Evolutionary conservation across 2,113 vertebrate genomes (phyloP), one percentile per base, ranked within the genome.

Genomic region (Felis chaus): DNA sequence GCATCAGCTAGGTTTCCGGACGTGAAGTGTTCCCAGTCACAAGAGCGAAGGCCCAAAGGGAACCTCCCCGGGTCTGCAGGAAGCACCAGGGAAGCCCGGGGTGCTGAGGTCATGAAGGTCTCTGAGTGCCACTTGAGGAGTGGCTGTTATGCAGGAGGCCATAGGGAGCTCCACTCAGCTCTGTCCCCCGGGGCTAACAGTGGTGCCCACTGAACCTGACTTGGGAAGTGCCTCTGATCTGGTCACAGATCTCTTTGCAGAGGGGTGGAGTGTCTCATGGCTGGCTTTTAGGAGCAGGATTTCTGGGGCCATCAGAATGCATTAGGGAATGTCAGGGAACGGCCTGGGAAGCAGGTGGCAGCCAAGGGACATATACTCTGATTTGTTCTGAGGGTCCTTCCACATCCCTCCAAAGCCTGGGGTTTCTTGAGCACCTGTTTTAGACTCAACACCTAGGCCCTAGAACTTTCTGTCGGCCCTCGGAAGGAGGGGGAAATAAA

Each of bases 171-270:
- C 36, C 45, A 0, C 5, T 5, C 2, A 5, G 16, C 74, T 25
- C 87, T 29, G 25, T 36, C 25, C 45, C 39, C 29, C 13, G 5
- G 3, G 7, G 25, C 23, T 21, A 10, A 12, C 41, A 8, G 1
- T 0, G 1, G 61, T 33, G 12, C 23, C n/a, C 2, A 0, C 36
- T 0, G 36, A n/a, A 4, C 13, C 45, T 84, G 1, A 18, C 68
- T 73, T 1, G 50, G 89, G 36, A 76, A n/a, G 33, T 1, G 8
- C 18, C 39, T 69, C 48, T 19, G 53, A 82, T 31, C 25, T 4
- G 4, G 39, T 11, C 7, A 8, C 18, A 12, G 53, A 6, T 27
- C 25, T 27, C 45, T n/a, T 23, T 31, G 36, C 25, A 6, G 39
- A 63, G 14, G 14, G 10, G 0, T 4, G 27, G 33, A 33, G 9